phyloP scores from a whole-genome alignment of 1,140 invertebrate species.

The Micrasema minimum region DNA sequence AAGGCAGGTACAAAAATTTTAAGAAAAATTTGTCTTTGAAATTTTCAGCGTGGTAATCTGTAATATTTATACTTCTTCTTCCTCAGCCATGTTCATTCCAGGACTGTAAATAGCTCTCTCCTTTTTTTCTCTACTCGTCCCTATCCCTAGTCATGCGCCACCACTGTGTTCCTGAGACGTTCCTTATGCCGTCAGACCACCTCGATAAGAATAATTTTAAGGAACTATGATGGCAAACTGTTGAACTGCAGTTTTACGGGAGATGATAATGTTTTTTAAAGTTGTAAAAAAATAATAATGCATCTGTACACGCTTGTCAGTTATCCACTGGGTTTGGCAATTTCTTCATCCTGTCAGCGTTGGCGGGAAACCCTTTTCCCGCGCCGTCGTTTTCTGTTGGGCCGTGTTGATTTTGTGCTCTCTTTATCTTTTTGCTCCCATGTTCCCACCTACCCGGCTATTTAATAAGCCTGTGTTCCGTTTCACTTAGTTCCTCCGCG shows the following conservation, averaged over 20 bases:
- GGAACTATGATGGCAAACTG: background rate
- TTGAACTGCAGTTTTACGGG: background rate
- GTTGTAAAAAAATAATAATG: background rate
- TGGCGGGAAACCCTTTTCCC: conserved; percentile 27
- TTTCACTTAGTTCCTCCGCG: conserved; percentile 33
- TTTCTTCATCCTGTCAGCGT: conserved; percentile 12
- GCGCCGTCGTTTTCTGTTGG: conserved; percentile 23
- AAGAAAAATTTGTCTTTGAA: too few species aligned
- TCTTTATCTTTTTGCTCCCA: conserved; percentile 43
- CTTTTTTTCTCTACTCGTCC: too few species aligned
- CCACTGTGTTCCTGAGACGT: too few species aligned
- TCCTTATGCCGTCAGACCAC: background rate
- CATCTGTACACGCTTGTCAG: background rate
- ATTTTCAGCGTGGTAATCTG: background rate
- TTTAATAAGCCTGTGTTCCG: conserved; percentile 44
- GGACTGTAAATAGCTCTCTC: background rate
- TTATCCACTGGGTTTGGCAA: background rate
- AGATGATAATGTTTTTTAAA: background rate
- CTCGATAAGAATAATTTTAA: background rate
- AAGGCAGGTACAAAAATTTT: too few species aligned
- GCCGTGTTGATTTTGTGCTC: conserved; percentile 40
- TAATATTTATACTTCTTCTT: too few species aligned
- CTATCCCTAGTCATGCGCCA: too few species aligned
- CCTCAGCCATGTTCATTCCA: background rate
- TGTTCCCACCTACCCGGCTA: conserved; percentile 32